Evolutionary conservation across 2,888 invertebrate species (phyloP).

Genomic region (Sarcophaga caerulescens): DNA sequence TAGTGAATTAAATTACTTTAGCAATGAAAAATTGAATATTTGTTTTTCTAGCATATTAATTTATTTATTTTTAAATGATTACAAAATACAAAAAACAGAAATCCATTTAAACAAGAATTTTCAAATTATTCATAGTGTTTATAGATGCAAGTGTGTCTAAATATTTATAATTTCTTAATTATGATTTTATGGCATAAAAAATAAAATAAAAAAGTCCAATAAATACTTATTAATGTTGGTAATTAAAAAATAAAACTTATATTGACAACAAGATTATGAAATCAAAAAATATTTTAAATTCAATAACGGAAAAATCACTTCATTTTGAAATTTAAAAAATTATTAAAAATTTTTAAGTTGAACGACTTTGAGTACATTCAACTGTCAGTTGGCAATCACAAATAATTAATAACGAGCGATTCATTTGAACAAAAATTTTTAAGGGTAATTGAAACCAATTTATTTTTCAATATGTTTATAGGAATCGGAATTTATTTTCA

Average conservation of each 20-base stretch:
- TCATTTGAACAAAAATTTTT: neutral
- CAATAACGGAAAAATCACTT: neutral
- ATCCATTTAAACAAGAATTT: neutral
- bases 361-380: slow-evolving; percentile 10
- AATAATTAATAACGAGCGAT: neutral
- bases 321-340: neutral
- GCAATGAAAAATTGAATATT: too few species aligned
- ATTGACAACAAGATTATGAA: slow-evolving; percentile 34
- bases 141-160: slow-evolving; percentile 16
- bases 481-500: too few species aligned
- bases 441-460: too few species aligned
- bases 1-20: too few species aligned
- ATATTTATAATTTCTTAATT: slow-evolving; percentile 43
- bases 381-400: slow-evolving; percentile 18
- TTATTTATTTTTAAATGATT: neutral
- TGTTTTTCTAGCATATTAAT: neutral
- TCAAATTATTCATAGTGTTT: neutral
- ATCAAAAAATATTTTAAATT: neutral
- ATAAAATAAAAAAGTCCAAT: slow-evolving; percentile 19
- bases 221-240: slow-evolving; percentile 23
- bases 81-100: neutral
- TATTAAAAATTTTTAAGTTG: slow-evolving; percentile 1
- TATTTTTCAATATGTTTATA: too few species aligned
- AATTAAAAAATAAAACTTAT: neutral
- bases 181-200: slow-evolving; percentile 20